Percentiles rank a stretch among this genome's conserved stretches.
These are phyloP conservation scores for Sitta europaea DNA, from an alignment of 2,113 vertebrate genomes.

Conservation along the genomic window DNA sequence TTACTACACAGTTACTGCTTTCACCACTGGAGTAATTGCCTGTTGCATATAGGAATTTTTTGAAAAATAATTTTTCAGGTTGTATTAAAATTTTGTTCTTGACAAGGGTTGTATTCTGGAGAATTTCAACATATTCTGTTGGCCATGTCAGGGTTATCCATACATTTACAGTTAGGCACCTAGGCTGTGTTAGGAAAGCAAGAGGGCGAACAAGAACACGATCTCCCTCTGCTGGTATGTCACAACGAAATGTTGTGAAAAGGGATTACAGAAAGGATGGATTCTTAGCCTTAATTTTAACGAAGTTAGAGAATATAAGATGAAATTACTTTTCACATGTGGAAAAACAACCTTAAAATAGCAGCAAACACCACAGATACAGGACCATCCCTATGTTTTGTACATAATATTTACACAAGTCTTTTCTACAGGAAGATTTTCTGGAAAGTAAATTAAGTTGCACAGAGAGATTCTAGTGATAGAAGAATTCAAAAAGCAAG, in stretches of 20 bases:
- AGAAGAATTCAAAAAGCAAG: not conserved
- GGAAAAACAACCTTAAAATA: not conserved
- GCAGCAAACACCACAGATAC: not conserved
- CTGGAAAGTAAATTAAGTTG: not conserved
- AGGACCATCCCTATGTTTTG: not conserved
- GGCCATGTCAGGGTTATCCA: not conserved
- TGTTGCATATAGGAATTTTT: not conserved
- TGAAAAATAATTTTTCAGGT: not conserved
- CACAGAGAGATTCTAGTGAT: not conserved
- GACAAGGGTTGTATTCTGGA: not conserved
- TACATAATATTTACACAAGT: not conserved
- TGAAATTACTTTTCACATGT: not conserved
- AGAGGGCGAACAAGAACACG: not conserved
- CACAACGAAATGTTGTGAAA: not conserved
- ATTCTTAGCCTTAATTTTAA: not conserved
- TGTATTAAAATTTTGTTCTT: not conserved
- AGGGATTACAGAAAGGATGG: not conserved
- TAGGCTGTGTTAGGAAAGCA: not conserved
- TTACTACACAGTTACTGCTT: not conserved
- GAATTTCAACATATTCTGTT: not conserved
- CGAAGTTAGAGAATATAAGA: not conserved
- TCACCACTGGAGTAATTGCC: not conserved
- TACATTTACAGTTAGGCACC: not conserved
- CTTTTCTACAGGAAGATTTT: not conserved
- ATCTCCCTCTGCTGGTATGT: conserved; percentile 54